phyloP scores from a whole-genome alignment of 2,888 invertebrate species.

The Arge pagana region DNA sequence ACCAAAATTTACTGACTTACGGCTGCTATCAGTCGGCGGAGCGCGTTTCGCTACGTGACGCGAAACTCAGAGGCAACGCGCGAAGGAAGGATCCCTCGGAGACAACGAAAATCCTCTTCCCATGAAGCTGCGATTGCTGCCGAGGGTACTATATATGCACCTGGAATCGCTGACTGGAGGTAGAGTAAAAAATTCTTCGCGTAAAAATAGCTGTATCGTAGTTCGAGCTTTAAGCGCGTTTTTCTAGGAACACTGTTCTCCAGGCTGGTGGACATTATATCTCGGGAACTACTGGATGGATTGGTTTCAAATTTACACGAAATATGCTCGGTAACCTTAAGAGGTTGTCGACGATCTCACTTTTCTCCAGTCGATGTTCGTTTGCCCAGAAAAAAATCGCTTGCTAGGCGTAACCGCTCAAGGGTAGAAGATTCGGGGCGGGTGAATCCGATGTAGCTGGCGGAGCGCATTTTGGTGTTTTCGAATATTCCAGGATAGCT shows the following conservation, averaged over 20 bases:
- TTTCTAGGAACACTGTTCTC: not conserved
- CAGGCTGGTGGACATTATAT: no score
- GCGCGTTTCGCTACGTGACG: not conserved
- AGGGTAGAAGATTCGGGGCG: no score
- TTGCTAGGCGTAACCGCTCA: no score
- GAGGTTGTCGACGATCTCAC: no score
- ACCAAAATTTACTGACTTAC: not conserved
- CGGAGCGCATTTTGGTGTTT: no score
- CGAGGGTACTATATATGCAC: not conserved
- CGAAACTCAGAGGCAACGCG: not conserved
- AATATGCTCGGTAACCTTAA: no score
- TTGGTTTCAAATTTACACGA: no score
- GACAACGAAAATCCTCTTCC: not conserved
- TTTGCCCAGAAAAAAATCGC: no score
- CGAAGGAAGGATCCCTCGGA: not conserved
- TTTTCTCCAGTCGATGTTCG: no score
- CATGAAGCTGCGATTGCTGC: not conserved
- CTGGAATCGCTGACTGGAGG: not conserved
- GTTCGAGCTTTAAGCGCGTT: not conserved
- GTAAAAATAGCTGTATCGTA: not conserved
- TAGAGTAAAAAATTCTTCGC: not conserved
- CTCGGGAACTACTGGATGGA: no score
- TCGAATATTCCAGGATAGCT: not conserved
- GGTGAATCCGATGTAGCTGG: no score
- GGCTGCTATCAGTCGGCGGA: not conserved